Conservation (phyloP, 2,113 vertebrate species). For the Leptocoma aspasia region DNA sequence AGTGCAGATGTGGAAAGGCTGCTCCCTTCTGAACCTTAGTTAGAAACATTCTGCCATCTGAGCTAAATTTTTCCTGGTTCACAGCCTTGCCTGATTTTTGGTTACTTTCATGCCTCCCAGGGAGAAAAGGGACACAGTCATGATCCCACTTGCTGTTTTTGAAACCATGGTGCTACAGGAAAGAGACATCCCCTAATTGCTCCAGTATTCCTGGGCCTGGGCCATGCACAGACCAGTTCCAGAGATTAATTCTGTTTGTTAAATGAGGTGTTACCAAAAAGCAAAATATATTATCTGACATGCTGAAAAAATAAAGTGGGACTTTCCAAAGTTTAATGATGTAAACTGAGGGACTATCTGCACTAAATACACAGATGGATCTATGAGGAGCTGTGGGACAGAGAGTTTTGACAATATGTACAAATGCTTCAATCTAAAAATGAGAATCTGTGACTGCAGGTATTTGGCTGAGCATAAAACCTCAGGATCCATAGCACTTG, state of each 20-base stretch:
- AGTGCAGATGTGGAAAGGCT: not conserved
- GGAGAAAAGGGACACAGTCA: not conserved
- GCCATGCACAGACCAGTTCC: accelerated
- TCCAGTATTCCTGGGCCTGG: accelerated
- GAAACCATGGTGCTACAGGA: not conserved
- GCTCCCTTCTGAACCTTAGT: not conserved
- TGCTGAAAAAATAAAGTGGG: not conserved
- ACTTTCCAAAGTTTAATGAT: not conserved
- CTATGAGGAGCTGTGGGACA: not conserved
- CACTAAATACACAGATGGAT: not conserved
- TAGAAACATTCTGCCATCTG: not conserved
- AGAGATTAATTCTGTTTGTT: not conserved
- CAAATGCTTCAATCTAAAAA: not conserved
- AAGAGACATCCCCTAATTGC: accelerated
- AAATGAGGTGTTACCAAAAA: not conserved
- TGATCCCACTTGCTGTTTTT: not conserved
- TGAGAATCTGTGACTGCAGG: not conserved
- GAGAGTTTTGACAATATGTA: not conserved
- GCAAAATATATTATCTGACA: not conserved
- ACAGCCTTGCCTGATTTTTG: not conserved
- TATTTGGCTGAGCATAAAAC: not conserved
- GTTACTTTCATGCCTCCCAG: not conserved
- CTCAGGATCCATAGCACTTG: not conserved
- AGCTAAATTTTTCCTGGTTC: not conserved
- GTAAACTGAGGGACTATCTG: not conserved